These are phyloP conservation scores for Drosophila subobscura DNA, from an alignment of 1,140 invertebrate species.

Conservation along the genomic window DNA sequence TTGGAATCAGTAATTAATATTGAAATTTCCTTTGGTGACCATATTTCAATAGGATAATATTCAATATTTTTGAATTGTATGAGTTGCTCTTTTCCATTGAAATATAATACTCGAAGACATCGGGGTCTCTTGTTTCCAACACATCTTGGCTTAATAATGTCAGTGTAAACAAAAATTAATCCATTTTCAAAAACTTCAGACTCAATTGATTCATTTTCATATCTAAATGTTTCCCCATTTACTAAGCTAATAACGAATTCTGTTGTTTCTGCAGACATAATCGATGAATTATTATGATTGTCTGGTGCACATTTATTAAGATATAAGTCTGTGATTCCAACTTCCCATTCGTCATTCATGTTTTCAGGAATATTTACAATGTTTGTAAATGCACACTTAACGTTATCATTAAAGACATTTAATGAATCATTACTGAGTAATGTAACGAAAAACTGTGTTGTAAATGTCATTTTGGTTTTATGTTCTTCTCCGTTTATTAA, in stretches of 20 bases:
- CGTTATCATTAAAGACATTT: not conserved
- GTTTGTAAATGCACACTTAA: constrained; percentile 8
- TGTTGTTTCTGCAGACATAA: too few species aligned
- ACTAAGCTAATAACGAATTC: too few species aligned
- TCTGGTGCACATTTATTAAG: not conserved
- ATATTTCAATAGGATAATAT: not conserved
- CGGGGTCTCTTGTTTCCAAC: not conserved
- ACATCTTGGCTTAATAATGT: not conserved
- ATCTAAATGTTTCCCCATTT: too few species aligned
- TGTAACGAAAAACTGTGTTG: not conserved
- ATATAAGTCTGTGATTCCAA: constrained; percentile 9
- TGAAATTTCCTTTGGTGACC: not conserved
- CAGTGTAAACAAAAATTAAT: too few species aligned
- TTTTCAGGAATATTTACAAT: constrained; percentile 2
- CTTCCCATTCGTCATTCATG: constrained; percentile 5
- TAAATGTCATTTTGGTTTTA: too few species aligned
- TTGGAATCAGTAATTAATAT: not conserved
- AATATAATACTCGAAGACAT: constrained; percentile 3
- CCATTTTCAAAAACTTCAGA: too few species aligned
- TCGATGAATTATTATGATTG: too few species aligned
- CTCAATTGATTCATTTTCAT: too few species aligned
- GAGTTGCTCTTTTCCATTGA: not conserved
- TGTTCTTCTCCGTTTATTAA: too few species aligned
- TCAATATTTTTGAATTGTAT: constrained; percentile 1
- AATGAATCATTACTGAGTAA: constrained; percentile 1